phyloP scores from a whole-genome alignment of 2,113 vertebrate species.

The Craseonycteris thonglongyai region DNA sequence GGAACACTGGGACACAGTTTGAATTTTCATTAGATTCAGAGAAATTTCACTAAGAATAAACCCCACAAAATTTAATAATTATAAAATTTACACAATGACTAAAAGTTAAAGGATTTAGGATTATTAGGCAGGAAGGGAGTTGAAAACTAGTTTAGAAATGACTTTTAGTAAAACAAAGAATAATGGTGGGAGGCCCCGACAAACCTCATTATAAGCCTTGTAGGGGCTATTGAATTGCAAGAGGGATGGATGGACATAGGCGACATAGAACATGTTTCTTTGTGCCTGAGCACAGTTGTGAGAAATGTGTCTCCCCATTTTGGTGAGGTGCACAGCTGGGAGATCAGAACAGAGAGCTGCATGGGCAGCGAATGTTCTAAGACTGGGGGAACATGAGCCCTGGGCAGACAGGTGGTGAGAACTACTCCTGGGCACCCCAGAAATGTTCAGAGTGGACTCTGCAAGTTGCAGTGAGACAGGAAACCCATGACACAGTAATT shows the following conservation, averaged over 20 bases:
- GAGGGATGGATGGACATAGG: neutral
- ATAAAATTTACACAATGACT: neutral
- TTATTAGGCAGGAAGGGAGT: neutral
- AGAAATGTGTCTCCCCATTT: neutral
- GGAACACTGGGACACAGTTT: neutral
- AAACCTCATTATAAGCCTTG: neutral
- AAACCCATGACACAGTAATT: neutral
- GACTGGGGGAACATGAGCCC: no score
- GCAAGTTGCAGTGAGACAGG: neutral
- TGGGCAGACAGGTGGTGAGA: neutral
- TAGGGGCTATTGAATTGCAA: neutral
- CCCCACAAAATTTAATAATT: neutral
- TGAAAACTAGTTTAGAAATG: neutral
- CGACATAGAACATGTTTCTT: neutral
- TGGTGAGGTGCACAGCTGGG: neutral
- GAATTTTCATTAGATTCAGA: conserved; percentile 30
- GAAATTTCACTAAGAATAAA: neutral
- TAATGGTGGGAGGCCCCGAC: neutral
- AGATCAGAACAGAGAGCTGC: neutral
- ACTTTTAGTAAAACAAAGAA: neutral
- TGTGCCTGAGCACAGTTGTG: neutral
- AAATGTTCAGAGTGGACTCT: neutral
- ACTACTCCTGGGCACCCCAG: neutral
- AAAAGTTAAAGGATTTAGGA: neutral
- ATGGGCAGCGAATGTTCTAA: neutral